phyloP scores from a whole-genome alignment of 2,113 vertebrate genomes.

The Cervus canadensis region DNA sequence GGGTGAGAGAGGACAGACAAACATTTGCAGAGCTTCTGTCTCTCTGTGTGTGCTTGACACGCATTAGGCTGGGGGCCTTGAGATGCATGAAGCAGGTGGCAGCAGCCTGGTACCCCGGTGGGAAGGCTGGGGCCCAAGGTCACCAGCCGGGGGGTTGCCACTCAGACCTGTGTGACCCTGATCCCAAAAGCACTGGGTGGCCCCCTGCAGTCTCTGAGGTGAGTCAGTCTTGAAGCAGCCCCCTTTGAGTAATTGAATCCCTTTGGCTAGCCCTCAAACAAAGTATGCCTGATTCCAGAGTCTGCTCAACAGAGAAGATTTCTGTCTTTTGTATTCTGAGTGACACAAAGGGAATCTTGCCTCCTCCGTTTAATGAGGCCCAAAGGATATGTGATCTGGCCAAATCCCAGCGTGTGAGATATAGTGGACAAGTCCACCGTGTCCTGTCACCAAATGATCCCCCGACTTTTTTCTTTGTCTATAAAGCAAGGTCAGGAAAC shows the following conservation, averaged over 20 bases:
- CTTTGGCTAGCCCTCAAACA: neutral
- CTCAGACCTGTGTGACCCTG: neutral
- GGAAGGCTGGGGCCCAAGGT: neutral
- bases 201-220: neutral
- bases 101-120: neutral
- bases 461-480: neutral
- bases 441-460: neutral
- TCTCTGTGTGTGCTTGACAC: neutral
- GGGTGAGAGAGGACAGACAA: neutral
- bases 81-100: neutral
- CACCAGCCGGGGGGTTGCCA: neutral
- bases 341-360: neutral
- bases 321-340: constrained; percentile 39
- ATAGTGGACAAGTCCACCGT: neutral
- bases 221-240: neutral
- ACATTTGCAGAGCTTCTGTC: neutral
- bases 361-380: neutral
- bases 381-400: neutral
- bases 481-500: neutral
- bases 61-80: neutral
- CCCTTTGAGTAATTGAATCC: neutral
- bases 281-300: neutral
- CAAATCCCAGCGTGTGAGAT: neutral
- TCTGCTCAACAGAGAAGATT: neutral
- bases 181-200: neutral